These are phyloP conservation scores for Toxotes lorentzi DNA, from an alignment of 2,797 vertebrate genomes.

Conservation along the genomic window DNA sequence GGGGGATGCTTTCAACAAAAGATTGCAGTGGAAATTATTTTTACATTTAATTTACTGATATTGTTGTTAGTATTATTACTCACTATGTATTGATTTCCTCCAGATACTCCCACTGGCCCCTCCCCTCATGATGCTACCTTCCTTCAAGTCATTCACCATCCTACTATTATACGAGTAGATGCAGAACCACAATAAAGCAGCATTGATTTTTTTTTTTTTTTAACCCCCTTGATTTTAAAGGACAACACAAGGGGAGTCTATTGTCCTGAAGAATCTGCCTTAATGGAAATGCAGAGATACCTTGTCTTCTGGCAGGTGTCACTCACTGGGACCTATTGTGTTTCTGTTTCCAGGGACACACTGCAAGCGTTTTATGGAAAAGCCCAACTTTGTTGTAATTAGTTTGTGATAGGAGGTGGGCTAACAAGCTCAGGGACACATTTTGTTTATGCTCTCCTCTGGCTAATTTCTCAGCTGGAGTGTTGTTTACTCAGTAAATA, in stretches of 20 bases:
- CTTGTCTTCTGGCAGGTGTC: constrained; percentile 62
- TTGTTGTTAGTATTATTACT: constrained; percentile 37
- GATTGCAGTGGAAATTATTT: neutral
- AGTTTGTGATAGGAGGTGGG: constrained; percentile 61
- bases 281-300: constrained; percentile 46
- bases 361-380: constrained; percentile 46
- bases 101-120: constrained; percentile 52
- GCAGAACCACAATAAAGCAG: constrained; percentile 69
- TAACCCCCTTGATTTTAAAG: constrained; percentile 70
- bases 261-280: constrained; percentile 40
- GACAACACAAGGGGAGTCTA: constrained; percentile 64
- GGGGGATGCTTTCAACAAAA: constrained; percentile 33
- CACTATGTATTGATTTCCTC: constrained; percentile 68
- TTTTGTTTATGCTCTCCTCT: constrained; percentile 72
- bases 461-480: constrained; percentile 75
- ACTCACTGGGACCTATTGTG: constrained; percentile 49
- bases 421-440: constrained; percentile 72
- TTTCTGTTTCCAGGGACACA: constrained; percentile 52
- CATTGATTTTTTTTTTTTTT: constrained; percentile 72
- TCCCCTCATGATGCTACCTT: constrained; percentile 27
- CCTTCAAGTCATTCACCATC: constrained; percentile 57
- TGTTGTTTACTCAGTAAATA: constrained; percentile 69
- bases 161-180: constrained; percentile 56
- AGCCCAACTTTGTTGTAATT: constrained; percentile 70
- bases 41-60: constrained; percentile 14